Conservation (phyloP, 2,113 vertebrate species). For the Coracopsis vasa region DNA sequence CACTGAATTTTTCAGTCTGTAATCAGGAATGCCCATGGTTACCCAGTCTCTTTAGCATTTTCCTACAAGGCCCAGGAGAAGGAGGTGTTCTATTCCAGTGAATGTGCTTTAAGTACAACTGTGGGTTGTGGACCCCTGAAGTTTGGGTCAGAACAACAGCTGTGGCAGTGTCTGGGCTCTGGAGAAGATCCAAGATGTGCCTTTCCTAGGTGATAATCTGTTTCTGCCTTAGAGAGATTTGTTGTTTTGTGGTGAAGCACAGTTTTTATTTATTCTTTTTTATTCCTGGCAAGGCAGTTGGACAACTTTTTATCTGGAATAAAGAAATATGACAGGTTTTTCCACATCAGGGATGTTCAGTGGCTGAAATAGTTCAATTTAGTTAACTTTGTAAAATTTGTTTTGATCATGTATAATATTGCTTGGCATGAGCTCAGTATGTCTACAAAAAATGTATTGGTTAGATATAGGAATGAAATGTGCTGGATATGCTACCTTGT, state of each 20-base stretch:
- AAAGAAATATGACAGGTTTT: background rate
- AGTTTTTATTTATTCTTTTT: background rate
- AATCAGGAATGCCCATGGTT: background rate
- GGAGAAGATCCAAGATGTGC: background rate
- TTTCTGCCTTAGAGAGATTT: background rate
- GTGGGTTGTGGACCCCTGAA: background rate
- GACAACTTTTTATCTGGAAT: background rate
- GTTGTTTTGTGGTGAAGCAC: background rate
- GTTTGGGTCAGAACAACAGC: background rate
- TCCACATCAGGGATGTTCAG: background rate
- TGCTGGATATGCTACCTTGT: background rate
- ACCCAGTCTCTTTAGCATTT: background rate
- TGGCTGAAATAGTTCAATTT: background rate
- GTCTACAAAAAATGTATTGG: background rate
- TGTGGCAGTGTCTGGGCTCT: background rate
- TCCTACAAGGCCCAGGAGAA: background rate
- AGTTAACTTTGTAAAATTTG: background rate
- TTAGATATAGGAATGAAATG: rapidly evolving
- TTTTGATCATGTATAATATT: background rate
- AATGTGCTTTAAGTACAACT: rapidly evolving
- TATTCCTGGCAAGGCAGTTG: background rate
- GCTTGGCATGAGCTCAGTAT: background rate
- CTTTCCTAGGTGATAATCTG: background rate
- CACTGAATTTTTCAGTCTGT: background rate
- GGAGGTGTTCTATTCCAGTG: background rate